Conservation (phyloP, 2,113 vertebrate genomes). For the Hyaena hyaena region DNA sequence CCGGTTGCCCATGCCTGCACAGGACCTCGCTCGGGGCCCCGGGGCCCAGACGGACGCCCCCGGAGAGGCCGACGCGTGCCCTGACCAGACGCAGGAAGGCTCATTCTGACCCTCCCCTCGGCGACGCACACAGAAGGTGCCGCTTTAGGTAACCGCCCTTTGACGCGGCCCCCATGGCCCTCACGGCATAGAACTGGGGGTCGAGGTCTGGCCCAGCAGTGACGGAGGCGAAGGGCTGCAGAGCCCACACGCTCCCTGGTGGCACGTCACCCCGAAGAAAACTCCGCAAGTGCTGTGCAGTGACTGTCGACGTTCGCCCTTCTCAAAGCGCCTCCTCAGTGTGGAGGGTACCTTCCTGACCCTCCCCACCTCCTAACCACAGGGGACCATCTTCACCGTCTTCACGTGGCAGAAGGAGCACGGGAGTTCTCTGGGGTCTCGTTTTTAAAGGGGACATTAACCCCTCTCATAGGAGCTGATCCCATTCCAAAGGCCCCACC, state of each 20-base stretch:
- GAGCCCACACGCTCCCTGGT: background rate
- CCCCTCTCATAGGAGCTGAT: background rate
- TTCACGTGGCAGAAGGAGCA: background rate
- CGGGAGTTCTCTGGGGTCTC: background rate
- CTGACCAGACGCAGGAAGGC: background rate
- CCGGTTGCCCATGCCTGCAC: background rate
- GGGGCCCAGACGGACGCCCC: background rate
- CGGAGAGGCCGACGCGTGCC: background rate
- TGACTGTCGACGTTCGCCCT: accelerated
- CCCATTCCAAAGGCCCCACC: background rate
- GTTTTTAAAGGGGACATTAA: background rate
- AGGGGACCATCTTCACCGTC: background rate
- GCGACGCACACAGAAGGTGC: background rate
- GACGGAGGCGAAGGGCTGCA: background rate
- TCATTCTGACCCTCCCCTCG: background rate
- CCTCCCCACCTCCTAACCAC: background rate
- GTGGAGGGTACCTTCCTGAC: background rate
- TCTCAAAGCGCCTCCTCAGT: background rate
- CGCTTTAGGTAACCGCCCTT: background rate
- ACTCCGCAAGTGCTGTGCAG: background rate
- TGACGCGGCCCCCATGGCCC: background rate
- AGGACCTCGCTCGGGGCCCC: background rate
- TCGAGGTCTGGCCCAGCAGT: background rate
- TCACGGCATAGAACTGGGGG: background rate
- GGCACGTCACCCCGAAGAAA: background rate